These are phyloP conservation scores for Charaxes varanes DNA, from an alignment of 1,140 invertebrate species.

Conservation along the genomic window DNA sequence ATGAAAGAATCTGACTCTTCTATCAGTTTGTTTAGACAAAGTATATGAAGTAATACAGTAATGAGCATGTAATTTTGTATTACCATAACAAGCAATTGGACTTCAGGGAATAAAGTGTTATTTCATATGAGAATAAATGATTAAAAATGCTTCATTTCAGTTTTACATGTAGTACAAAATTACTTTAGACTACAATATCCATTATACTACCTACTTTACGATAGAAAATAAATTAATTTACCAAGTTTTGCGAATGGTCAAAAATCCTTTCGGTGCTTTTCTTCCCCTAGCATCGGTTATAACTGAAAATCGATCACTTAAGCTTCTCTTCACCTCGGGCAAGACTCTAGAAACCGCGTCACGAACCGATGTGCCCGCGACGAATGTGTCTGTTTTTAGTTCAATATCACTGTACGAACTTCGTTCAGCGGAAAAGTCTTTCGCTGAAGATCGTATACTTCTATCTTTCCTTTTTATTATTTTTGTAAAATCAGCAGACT, in stretches of 20 bases:
- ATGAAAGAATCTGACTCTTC: no score
- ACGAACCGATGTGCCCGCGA: constrained; percentile 40
- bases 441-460: constrained; percentile 37
- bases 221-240: constrained; percentile 37
- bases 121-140: no score
- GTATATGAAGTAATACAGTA: no score
- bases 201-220: no score
- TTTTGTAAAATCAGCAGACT: constrained; percentile 21
- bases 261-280: constrained; percentile 43
- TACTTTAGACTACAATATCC: no score
- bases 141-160: no score
- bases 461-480: constrained; percentile 30
- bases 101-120: no score
- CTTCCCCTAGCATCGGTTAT: constrained; percentile 48
- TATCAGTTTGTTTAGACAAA: no score
- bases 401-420: constrained; percentile 25
- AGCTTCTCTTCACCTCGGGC: constrained; percentile 60
- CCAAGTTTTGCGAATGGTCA: constrained; percentile 67
- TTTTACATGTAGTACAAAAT: no score
- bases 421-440: constrained; percentile 20
- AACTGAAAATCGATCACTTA: constrained; percentile 63
- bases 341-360: constrained; percentile 27
- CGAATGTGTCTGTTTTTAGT: constrained; percentile 21
- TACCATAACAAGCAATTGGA: no score
- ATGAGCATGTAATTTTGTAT: no score